Evolutionary conservation across 2,797 vertebrate genomes (phyloP).

Genomic region (Poecile montanus): DNA sequence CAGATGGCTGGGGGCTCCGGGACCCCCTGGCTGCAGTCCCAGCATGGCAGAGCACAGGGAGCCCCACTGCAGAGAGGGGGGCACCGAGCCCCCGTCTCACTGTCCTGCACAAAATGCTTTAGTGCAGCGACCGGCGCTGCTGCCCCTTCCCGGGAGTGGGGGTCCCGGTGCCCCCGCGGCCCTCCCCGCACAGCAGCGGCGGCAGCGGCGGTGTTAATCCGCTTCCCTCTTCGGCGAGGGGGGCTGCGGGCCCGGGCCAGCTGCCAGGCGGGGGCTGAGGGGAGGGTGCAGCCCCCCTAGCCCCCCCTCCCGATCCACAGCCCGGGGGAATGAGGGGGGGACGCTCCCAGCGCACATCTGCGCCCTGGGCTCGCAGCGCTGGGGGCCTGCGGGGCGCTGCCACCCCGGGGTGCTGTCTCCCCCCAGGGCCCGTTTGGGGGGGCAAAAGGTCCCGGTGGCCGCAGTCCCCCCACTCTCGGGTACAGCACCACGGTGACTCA

Average conservation of each 20-base stretch:
- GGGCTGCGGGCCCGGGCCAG: background rate
- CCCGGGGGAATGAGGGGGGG: background rate
- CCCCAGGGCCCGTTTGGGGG: no score
- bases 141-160: background rate
- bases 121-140: accelerated
- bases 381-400: background rate
- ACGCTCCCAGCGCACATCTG: background rate
- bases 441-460: background rate
- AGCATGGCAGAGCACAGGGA: accelerated
- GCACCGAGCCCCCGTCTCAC: accelerated
- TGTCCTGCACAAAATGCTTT: accelerated
- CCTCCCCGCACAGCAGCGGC: background rate
- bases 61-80: accelerated
- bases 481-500: background rate
- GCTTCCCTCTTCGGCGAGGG: background rate
- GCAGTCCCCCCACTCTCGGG: background rate
- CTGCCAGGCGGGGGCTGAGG: background rate
- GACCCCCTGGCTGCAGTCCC: background rate
- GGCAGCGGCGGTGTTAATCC: slow-evolving; percentile 5
- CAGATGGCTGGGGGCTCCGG: background rate
- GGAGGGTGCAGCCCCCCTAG: background rate
- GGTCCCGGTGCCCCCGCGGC: background rate
- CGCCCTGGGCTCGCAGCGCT: accelerated
- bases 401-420: background rate
- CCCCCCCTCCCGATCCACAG: background rate